Base-by-base conservation (phyloP, 35 echinoderm and acorn worm species). In the Acanthaster planci region DNA sequence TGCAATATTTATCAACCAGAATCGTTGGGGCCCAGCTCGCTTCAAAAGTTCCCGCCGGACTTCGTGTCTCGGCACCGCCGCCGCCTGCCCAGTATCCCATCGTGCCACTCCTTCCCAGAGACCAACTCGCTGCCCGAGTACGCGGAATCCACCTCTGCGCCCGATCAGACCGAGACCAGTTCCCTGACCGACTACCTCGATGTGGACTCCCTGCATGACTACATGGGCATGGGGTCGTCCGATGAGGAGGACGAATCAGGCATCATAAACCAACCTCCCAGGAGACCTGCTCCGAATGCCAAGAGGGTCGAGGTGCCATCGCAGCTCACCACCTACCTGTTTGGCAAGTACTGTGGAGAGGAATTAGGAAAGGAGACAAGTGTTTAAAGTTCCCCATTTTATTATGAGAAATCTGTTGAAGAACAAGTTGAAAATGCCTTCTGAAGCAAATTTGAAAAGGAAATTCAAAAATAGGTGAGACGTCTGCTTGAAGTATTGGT, bases 341-440 rank as follows among this genome's bases (percentile, higher is more conserved):
- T 72, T 29, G 64, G 64, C 23, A 72, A 72, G 64, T 72, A 72
- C 29, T 72, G 64, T 30, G 64, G 64, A 72, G 64, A 72, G 7
- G 64, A 72, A 72, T 36, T 72, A 30, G 64, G 64, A 27, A 72
- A 72, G 30, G 64, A 72, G 30, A 72, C 64, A 72, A 72, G 64
- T 29, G 64, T 72, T 15, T 72, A 72, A 26, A 27, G 10, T 72
- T 15, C 27, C 8, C 56, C 64, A 27, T 67, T 31, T 67, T 0
- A 60, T 21, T 10, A 21, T 14, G 52, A 55, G 19, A 54, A 19
- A n/a, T n/a, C n/a, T n/a, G n/a, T n/a, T n/a, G n/a, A n/a, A n/a
- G n/a, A n/a, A n/a, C n/a, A n/a, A n/a, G n/a, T n/a, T n/a, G 52
- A 55, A 55, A 55, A 14, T 55, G 10, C 52, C 4, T 47, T 47